Base-by-base conservation (phyloP, 2,888 invertebrate genomes). In the Epirrhoe tristata region DNA sequence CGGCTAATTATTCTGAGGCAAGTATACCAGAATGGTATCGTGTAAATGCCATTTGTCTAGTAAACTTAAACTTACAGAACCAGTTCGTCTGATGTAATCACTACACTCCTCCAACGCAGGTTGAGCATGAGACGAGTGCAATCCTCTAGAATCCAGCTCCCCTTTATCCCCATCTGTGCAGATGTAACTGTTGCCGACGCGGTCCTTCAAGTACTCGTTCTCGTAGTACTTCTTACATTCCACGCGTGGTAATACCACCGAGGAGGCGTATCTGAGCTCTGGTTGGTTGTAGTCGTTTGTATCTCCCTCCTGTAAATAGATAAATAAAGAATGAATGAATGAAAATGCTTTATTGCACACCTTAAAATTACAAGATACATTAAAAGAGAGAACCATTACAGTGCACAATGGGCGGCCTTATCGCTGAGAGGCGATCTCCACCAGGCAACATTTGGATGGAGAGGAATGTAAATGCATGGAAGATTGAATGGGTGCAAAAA, bases 261-360 rank as follows among this genome's bases (percentile, higher is more conserved):
- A 50, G 0, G 62, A 63, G 8, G 62, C 31, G 56, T 63, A 63
- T 43, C 24, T 10, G 2, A 63, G 56, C 5, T 32, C 7, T 6
- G 3, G 31, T 16, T 56, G 39, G 7, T 63, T 63, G 32, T 63
- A 63, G 39, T 63, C 56, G 6, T 8, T 51, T 0, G 6, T 3
- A 24, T 63, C 62, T 39, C 56, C 56, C 0, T 56, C 51, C 62
- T 63, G 36, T 24, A 17, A 46, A 46, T 50, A 46, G 14, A 48
- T 8, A 10, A 8, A 10, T 24, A 24, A 24, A n/a, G n/a, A n/a
- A n/a, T n/a, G n/a, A n/a, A n/a, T n/a, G n/a, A n/a, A n/a, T n/a
- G n/a, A n/a, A n/a, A n/a, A n/a, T n/a, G n/a, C n/a, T n/a, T n/a
- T n/a, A n/a, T n/a, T n/a, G n/a, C n/a, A n/a, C n/a, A n/a, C n/a